These are phyloP conservation scores for Anguilla obscura DNA, from an alignment of 2,797 vertebrate species.

Conservation along the genomic window DNA sequence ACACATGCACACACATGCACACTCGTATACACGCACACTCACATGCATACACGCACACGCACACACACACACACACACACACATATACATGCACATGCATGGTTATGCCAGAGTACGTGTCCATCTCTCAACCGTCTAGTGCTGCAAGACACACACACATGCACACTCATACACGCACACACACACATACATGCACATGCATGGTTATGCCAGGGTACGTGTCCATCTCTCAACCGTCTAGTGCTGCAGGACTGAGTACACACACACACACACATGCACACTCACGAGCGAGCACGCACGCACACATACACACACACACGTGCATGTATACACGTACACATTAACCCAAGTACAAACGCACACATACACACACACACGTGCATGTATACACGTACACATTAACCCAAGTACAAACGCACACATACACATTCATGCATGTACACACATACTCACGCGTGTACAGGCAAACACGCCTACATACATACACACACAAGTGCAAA, in stretches of 20 bases:
- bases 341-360: not conserved
- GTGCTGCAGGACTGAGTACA: not conserved
- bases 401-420: not conserved
- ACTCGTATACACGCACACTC: not conserved
- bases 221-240: constrained; percentile 49
- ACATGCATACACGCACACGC: not conserved
- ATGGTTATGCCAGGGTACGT: constrained; percentile 71
- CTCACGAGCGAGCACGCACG: not conserved
- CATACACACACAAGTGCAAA: no score
- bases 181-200: constrained; percentile 17
- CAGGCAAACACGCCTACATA: not conserved
- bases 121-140: constrained; percentile 49
- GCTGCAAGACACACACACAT: not conserved
- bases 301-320: not conserved
- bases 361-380: not conserved
- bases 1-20: not conserved
- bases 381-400: not conserved
- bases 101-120: constrained; percentile 70
- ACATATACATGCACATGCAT: constrained; percentile 37
- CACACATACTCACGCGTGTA: constrained; percentile 32
- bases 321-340: not conserved
- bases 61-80: not conserved
- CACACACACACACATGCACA: not conserved
- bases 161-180: not conserved
- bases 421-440: not conserved